Evolutionary conservation across 1,140 invertebrate species (phyloP).

Genomic region (Atta texana): DNA sequence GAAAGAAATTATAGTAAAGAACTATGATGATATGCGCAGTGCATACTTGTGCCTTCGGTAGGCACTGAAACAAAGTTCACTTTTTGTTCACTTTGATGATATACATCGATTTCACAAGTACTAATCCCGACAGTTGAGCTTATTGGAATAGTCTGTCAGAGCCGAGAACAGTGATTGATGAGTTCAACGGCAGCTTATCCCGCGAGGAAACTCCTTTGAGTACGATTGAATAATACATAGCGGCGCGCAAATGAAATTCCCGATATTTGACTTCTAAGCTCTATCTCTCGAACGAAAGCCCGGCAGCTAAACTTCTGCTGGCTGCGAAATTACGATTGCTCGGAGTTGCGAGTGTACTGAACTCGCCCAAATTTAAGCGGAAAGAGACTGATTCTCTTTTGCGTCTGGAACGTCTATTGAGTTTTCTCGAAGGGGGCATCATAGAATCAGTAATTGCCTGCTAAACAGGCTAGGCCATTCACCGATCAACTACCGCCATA

Average conservation of each 20-base stretch:
- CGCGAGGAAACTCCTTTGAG: slow-evolving; percentile 58
- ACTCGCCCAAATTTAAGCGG: slow-evolving; percentile 58
- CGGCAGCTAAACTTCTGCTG: slow-evolving; percentile 34
- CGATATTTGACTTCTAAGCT: slow-evolving; percentile 68
- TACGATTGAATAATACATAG: slow-evolving; percentile 59
- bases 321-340: slow-evolving; percentile 67
- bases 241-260: slow-evolving; percentile 67
- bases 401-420: slow-evolving; percentile 41
- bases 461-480: slow-evolving; percentile 26
- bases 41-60: not conserved
- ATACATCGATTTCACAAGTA: slow-evolving; percentile 57
- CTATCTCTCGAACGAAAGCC: slow-evolving; percentile 34
- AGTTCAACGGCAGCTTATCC: slow-evolving; percentile 57
- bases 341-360: slow-evolving; percentile 46
- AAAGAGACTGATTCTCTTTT: slow-evolving; percentile 41
- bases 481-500: slow-evolving; percentile 32
- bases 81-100: slow-evolving; percentile 50
- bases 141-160: slow-evolving; percentile 62
- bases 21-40: not conserved
- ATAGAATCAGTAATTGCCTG: slow-evolving; percentile 25
- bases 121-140: slow-evolving; percentile 53
- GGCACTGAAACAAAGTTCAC: slow-evolving; percentile 28
- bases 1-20: slow-evolving; percentile 9
- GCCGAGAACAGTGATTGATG: slow-evolving; percentile 63
- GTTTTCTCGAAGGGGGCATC: not conserved